Base-by-base conservation (phyloP, 2,797 vertebrate species). In the Leptodactylus fallax region DNA sequence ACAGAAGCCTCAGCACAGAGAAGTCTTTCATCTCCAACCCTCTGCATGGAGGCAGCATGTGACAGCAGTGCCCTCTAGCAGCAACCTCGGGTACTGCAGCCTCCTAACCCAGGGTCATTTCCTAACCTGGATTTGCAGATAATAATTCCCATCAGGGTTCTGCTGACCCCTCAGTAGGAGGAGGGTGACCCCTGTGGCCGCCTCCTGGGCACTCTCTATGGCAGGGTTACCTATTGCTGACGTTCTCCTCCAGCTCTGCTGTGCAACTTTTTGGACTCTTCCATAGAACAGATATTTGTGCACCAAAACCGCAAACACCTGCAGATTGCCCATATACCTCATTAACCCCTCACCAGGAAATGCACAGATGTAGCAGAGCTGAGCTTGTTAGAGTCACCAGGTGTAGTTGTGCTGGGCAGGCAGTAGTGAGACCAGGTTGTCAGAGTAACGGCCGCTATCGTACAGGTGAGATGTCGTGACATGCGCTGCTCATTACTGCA, bases 51-150 rank as follows among this genome's bases (percentile, higher is more conserved):
- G 49, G 17, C 25, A 23, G 23, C 21, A 13, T 60, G 87, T 0
- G 13, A 8, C 45, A 51, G 55, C 85, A 90, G 6, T 90, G 91
- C 92, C 85, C 90, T 89, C 94, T 93, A 74, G 23, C 89, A 4
- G 21, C 4, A 8, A 1, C 12, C 23, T 3, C 25, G 8, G 60
- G 81, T 69, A 87, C 49, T 83, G 74, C 51, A 77, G 49, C 6
- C 49, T 55, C 76, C 14, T 27, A 36, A 36, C 4, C 36, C 36
- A 36, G 36, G 36, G 36, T 36, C 36, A 36, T 36, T 36, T 36
- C 36, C 36, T 36, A 36, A 2, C 36, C 36, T 36, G 36, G 36
- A 36, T 4, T 4, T 36, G 4, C 4, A 36, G 36, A 36, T 36
- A 36, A 36, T 36, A n/a, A n/a, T 36, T 4, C 36, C 36, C 1